phyloP scores from a whole-genome alignment of 2,113 vertebrate species.

The Apus apus region DNA sequence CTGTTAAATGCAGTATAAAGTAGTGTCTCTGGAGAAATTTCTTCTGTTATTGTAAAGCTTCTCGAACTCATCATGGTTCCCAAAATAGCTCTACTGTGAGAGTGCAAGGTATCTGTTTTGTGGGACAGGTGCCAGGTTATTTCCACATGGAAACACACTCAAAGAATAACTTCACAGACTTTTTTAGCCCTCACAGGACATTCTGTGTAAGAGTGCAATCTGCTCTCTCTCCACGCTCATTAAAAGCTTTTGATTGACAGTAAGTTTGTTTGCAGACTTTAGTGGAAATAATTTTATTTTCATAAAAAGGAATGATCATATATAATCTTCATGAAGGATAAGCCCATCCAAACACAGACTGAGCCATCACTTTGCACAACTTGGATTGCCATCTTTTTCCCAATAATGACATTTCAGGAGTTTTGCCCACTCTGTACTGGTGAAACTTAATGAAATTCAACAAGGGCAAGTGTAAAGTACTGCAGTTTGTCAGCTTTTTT shows the following conservation, averaged over 20 bases:
- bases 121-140: not conserved
- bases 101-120: constrained; percentile 32
- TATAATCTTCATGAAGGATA: not conserved
- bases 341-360: not conserved
- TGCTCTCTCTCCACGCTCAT: not conserved
- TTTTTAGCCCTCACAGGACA: not conserved
- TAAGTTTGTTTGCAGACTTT: not conserved
- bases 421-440: not conserved
- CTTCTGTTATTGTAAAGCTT: not conserved
- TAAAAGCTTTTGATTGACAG: not conserved
- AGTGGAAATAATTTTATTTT: not conserved
- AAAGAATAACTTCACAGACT: not conserved
- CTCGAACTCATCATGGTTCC: not conserved
- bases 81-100: constrained; percentile 16
- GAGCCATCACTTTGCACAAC: not conserved
- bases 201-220: not conserved
- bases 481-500: not conserved
- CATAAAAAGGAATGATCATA: rapidly evolving
- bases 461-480: no score
- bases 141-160: not conserved
- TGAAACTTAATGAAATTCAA: no score
- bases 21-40: not conserved
- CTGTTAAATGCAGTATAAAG: not conserved
- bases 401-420: rapidly evolving
- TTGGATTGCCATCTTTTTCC: not conserved